Evolutionary conservation across 2,888 invertebrate genomes (phyloP), one percentile per base, ranked within the genome.

Genomic region (Colostygia pectinataria): DNA sequence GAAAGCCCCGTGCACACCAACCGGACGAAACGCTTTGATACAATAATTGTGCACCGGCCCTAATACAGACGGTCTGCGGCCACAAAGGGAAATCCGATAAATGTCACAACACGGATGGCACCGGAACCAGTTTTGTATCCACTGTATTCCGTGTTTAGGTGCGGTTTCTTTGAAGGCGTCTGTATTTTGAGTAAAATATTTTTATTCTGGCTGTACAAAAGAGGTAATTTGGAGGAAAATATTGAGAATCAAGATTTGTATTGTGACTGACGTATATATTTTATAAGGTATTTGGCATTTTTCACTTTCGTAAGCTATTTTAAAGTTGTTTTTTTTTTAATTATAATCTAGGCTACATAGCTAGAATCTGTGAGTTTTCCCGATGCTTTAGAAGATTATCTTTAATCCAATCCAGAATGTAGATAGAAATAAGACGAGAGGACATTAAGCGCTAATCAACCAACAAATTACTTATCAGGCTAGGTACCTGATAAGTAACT

Each of bases 51-150:
- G 63, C 66, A 71, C 59, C 63, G 46, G 61, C 60, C 61, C 59
- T 66, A 62, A 63, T 59, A 69, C 58, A 62, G 63, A 53, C 56
- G 58, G 43, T 50, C 53, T 51, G 56, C 56, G 55, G 61, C 50
- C 65, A 65, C 64, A 68, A 71, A 71, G 66, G 64, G 64, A 69
- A 74, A 73, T 71, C 69, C 64, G 67, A 74, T 74, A 69, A 74
- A 74, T 66, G 73, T 72, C 71, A 72, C 61, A 66, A 63, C 68
- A 40, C 56, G 58, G 45, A 59, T 55, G 56, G 55, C 54, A 28
- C 23, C 53, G 55, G 34, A 41, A 39, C 60, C 58, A 59, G 58
- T 62, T 59, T 61, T 60, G 57, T 61, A 50, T 24, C 43, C 29
- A 44, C 39, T 53, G 27, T 41, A 33, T 24, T 25, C 27, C 20